Evolutionary conservation across 2,888 invertebrate species (phyloP).

Genomic region (Eupithecia inturbata): DNA sequence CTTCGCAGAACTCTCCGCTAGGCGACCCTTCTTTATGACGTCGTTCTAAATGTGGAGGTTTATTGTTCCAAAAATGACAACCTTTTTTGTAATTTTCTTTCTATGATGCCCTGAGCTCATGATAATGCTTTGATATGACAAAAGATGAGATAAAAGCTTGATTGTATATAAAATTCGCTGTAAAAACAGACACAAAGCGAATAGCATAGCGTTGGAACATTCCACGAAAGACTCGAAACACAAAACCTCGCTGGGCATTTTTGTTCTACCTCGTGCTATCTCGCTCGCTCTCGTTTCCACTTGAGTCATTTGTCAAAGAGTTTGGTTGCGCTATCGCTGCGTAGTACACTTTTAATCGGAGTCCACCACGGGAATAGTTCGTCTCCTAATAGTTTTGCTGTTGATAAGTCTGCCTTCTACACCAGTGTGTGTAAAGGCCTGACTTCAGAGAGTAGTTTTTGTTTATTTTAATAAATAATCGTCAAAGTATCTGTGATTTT

Average conservation of each 20-base stretch:
- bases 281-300: constrained; percentile 65
- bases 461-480: constrained; percentile 50
- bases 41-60: constrained; percentile 70
- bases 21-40: constrained; percentile 57
- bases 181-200: neutral
- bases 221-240: constrained; percentile 71
- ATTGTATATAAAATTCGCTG: constrained; percentile 12
- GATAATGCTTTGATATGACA: neutral
- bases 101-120: neutral
- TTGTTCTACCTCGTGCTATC: constrained; percentile 60
- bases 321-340: constrained; percentile 75
- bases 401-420: constrained; percentile 90
- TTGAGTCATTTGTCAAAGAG: constrained; percentile 69
- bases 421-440: constrained; percentile 96
- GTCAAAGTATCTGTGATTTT: constrained; percentile 81
- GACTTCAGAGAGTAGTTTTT: constrained; percentile 67
- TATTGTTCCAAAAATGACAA: constrained; percentile 74
- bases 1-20: constrained; percentile 49
- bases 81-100: constrained; percentile 48
- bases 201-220: constrained; percentile 46
- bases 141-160: neutral
- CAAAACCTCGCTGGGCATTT: constrained; percentile 71
- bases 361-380: constrained; percentile 60
- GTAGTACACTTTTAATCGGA: constrained; percentile 74
- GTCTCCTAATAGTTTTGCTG: constrained; percentile 66